Conservation (phyloP, 2,797 vertebrate species). For the Alfaro cultratus region DNA sequence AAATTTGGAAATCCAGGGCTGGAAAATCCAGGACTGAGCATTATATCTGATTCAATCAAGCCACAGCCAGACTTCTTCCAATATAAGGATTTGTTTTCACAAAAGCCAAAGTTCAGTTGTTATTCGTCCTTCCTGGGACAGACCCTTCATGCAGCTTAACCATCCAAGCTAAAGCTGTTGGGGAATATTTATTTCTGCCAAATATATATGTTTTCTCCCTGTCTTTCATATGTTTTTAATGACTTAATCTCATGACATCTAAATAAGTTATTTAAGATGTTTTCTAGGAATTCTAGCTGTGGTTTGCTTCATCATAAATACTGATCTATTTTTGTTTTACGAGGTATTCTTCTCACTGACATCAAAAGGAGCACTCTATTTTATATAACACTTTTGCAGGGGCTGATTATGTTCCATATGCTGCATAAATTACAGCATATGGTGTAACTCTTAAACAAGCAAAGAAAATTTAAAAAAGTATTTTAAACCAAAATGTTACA, state of each 20-base stretch:
- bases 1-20: background rate
- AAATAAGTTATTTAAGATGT: background rate
- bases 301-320: constrained; percentile 1
- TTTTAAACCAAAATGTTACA: background rate
- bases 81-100: background rate
- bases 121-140: background rate
- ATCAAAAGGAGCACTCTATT: background rate
- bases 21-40: background rate
- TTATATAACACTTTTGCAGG: background rate
- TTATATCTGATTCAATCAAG: background rate
- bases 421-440: background rate
- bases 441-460: background rate
- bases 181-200: background rate
- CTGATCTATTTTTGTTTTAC: background rate
- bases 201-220: background rate
- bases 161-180: background rate
- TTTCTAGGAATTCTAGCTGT: background rate
- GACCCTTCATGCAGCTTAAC: background rate
- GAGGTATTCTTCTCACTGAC: background rate
- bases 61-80: background rate
- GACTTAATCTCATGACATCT: background rate
- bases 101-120: background rate
- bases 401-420: background rate
- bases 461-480: background rate
- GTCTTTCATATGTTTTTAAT: background rate